Evolutionary conservation across 1,140 invertebrate species (phyloP).

Genomic region (Lepidurus packardi): DNA sequence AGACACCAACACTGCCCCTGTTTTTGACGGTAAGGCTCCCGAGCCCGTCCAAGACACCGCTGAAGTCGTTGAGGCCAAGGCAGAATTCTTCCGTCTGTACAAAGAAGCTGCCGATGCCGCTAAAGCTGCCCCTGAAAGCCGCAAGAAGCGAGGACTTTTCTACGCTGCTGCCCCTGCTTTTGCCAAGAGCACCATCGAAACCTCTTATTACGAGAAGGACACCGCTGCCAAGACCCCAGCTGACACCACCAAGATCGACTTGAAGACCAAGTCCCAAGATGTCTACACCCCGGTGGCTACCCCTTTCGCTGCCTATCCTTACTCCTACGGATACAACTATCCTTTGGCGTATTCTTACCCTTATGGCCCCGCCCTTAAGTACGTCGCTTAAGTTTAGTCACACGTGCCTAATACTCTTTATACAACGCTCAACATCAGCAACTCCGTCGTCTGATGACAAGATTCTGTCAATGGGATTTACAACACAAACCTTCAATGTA

Average conservation of each 20-base stretch:
- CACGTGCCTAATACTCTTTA: neutral
- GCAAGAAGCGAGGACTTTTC: constrained; percentile 17
- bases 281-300: constrained; percentile 33
- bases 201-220: constrained; percentile 24
- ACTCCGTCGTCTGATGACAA: neutral
- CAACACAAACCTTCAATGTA: too few relatives aligned
- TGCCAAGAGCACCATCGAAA: constrained; percentile 28
- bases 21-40: constrained; percentile 46
- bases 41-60: constrained; percentile 30
- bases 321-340: constrained; percentile 10
- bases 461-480: too few relatives aligned
- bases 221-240: constrained; percentile 29
- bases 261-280: constrained; percentile 29
- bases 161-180: constrained; percentile 20
- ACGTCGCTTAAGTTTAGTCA: neutral
- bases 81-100: constrained; percentile 29
- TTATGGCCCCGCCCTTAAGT: neutral
- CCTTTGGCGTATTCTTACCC: constrained; percentile 22
- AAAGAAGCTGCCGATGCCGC: constrained; percentile 21
- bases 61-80: constrained; percentile 40
- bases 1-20: constrained; percentile 38
- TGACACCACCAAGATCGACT: constrained; percentile 30
- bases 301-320: constrained; percentile 30
- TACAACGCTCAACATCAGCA: neutral
- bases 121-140: constrained; percentile 5